phyloP scores from a whole-genome alignment of 2,888 invertebrate species.

The Pedicia rivosa region DNA sequence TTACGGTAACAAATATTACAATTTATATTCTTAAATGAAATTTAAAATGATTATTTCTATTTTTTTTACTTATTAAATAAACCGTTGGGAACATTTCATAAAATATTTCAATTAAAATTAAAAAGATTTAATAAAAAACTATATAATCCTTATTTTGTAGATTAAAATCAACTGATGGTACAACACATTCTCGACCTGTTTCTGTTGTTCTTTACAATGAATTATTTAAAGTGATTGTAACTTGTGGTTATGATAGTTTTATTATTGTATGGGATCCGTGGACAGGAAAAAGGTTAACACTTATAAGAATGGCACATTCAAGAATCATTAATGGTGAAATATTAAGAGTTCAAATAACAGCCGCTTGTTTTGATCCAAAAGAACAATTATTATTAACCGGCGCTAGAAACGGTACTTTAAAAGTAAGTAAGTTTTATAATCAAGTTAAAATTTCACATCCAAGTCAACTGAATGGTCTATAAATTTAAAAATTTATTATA shows the following conservation, averaged over 20 bases:
- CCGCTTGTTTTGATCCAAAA: conserved; percentile 59
- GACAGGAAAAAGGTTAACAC: conserved; percentile 46
- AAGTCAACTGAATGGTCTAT: too few relatives aligned
- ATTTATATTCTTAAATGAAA: too few relatives aligned
- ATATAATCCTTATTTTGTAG: too few relatives aligned
- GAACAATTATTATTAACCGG: conserved; percentile 60
- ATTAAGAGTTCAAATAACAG: conserved; percentile 55
- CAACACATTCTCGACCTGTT: conserved; percentile 51
- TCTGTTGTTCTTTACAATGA: conserved; percentile 61
- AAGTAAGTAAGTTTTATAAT: too few relatives aligned
- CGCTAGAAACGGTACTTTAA: conserved; percentile 56
- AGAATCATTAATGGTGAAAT: conserved; percentile 46
- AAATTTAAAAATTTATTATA: too few relatives aligned
- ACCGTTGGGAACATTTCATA: too few relatives aligned
- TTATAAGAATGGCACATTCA: conserved; percentile 55
- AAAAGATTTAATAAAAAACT: too few relatives aligned
- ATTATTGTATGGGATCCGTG: conserved; percentile 72
- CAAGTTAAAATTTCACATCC: too few relatives aligned
- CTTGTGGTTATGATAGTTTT: conserved; percentile 62
- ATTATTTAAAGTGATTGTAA: conserved; percentile 55
- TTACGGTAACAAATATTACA: conserved; percentile 23
- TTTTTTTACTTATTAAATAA: too few relatives aligned
- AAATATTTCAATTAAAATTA: too few relatives aligned
- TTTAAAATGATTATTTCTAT: too few relatives aligned
- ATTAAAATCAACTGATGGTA: conserved; percentile 53